These are phyloP conservation scores for Notiomystis cincta DNA, from an alignment of 2,113 vertebrate genomes.

Conservation along the genomic window DNA sequence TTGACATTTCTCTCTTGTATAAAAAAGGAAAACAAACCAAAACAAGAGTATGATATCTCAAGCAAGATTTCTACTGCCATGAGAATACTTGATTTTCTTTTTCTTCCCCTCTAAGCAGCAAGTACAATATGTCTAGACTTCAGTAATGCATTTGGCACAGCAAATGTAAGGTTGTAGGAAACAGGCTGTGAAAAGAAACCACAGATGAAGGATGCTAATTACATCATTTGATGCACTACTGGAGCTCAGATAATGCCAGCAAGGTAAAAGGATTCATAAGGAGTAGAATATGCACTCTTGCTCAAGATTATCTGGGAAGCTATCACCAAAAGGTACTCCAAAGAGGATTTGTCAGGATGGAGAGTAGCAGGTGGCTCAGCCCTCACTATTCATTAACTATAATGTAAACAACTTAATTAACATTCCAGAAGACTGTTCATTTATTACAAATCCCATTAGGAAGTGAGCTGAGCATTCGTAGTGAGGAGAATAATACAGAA, in stretches of 20 bases:
- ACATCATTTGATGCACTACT: neutral
- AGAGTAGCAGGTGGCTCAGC: neutral
- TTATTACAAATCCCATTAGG: neutral
- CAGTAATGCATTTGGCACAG: neutral
- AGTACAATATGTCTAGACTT: neutral
- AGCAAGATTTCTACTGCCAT: neutral
- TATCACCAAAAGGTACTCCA: neutral
- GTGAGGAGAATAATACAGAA: neutral
- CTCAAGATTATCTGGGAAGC: neutral
- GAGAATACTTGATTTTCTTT: neutral
- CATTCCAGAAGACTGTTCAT: neutral
- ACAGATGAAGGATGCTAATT: neutral
- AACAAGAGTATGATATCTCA: neutral
- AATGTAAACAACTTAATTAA: neutral
- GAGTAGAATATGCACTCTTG: neutral
- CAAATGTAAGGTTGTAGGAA: neutral
- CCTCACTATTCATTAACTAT: neutral
- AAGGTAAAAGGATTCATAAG: neutral
- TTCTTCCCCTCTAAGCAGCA: neutral
- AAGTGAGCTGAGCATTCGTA: neutral
- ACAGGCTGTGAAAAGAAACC: neutral
- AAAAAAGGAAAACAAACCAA: neutral
- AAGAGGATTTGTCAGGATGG: neutral
- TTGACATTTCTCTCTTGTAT: neutral
- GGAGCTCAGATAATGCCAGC: neutral